Conservation (phyloP, 2,113 vertebrate genomes). For the Fulica atra region DNA sequence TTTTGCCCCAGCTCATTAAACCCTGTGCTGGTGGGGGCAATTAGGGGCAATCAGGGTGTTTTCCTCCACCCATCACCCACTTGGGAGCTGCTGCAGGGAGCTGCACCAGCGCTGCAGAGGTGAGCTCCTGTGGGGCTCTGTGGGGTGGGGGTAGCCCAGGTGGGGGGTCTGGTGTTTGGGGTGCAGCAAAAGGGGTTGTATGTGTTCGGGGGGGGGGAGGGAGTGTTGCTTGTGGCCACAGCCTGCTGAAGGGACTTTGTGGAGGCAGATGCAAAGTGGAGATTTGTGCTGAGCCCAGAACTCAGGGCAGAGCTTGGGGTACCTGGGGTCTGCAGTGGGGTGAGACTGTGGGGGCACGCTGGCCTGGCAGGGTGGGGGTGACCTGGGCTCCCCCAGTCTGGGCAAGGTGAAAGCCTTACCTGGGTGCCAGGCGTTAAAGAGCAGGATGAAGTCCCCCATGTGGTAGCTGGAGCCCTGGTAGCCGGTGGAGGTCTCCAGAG, state of each 20-base stretch:
- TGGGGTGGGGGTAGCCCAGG: neutral
- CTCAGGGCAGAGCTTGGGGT: neutral
- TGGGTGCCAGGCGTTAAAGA: conserved; percentile 94
- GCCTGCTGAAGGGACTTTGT: accelerated
- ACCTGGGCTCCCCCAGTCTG: accelerated
- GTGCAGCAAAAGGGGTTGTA: neutral
- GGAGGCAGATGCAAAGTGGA: neutral
- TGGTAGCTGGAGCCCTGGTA: conserved; percentile 59
- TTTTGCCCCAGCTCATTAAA: neutral
- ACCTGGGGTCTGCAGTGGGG: neutral
- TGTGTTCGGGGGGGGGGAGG: neutral
- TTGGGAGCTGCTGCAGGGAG: accelerated
- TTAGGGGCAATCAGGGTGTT: neutral
- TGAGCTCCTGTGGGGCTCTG: accelerated
- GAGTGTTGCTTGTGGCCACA: accelerated
- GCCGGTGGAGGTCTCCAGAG: conserved; percentile 62
- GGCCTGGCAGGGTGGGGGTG: neutral
- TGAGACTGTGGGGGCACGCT: accelerated
- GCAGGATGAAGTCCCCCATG: conserved; percentile 82
- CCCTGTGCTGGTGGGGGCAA: neutral
- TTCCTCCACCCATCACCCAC: accelerated
- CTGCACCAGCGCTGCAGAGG: neutral
- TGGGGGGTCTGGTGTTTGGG: neutral
- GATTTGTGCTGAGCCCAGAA: neutral
- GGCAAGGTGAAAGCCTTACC: conserved; percentile 69